phyloP scores from a whole-genome alignment of 2,113 vertebrate species.

The Gambusia holbrooki region DNA sequence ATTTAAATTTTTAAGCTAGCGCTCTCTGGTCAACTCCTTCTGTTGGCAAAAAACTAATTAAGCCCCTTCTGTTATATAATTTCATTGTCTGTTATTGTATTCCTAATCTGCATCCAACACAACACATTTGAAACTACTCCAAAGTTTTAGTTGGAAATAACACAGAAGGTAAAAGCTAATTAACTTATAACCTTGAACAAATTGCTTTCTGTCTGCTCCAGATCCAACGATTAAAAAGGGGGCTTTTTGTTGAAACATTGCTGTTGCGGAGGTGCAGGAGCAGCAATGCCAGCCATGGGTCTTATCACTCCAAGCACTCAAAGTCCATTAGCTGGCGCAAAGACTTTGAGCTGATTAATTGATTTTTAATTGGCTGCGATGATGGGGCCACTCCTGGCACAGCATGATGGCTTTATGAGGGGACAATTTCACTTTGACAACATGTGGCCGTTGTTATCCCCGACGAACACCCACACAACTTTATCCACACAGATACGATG shows the following conservation, averaged over 20 bases:
- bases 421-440: slow-evolving; percentile 31
- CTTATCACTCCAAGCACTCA: slow-evolving; percentile 65
- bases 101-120: not conserved
- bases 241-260: slow-evolving; percentile 51
- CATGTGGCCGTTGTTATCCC: slow-evolving; percentile 35
- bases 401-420: slow-evolving; percentile 55
- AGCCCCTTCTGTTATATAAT: not conserved
- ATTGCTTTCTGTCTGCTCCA: slow-evolving; percentile 70
- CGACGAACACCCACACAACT: slow-evolving; percentile 8
- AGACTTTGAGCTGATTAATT: slow-evolving; percentile 69
- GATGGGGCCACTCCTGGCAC: slow-evolving; percentile 36
- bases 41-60: not conserved
- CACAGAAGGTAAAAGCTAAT: slow-evolving; percentile 64
- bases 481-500: not conserved
- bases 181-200: slow-evolving; percentile 75
- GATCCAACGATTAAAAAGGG: slow-evolving; percentile 62
- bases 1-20: not conserved
- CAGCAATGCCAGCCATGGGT: slow-evolving; percentile 24
- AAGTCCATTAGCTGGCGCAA: slow-evolving; percentile 53
- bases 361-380: slow-evolving; percentile 72
- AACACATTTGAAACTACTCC: slow-evolving; percentile 36
- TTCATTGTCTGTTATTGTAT: not conserved
- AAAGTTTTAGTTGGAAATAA: slow-evolving; percentile 55
- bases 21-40: not conserved
- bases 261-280: slow-evolving; percentile 18